phyloP scores from a whole-genome alignment of 2,113 vertebrate species.

The Cyanoramphus novaezelandiae region DNA sequence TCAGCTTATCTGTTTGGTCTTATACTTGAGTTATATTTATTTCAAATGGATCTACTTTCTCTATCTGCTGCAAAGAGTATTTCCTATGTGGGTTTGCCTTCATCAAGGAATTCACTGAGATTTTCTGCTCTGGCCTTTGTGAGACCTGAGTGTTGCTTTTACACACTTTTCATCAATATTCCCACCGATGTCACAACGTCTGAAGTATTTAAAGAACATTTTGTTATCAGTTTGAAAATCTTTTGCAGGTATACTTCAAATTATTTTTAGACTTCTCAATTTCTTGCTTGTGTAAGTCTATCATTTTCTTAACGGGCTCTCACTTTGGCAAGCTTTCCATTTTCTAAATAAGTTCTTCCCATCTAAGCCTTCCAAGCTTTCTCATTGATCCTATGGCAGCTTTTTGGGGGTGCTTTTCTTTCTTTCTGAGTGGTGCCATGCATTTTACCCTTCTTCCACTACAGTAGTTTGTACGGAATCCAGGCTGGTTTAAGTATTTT shows the following conservation, averaged over 20 bases:
- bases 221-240: not conserved
- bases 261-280: slow-evolving; percentile 15
- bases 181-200: not conserved
- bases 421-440: not conserved
- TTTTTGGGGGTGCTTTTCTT: not conserved
- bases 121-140: not conserved
- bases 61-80: not conserved
- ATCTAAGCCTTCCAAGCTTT: not conserved
- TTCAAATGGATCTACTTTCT: not conserved
- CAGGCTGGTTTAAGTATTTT: not conserved
- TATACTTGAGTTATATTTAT: not conserved
- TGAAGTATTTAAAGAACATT: slow-evolving; percentile 10
- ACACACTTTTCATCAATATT: not conserved
- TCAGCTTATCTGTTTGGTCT: not conserved
- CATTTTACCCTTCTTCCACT: not conserved
- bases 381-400: not conserved
- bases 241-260: not conserved
- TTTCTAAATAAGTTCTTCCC: not conserved
- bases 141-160: not conserved
- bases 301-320: not conserved
- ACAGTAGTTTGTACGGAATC: not conserved
- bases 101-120: not conserved
- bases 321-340: not conserved
- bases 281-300: not conserved
- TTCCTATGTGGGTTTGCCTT: not conserved